Percentiles rank a stretch among this genome's conserved stretches.
Conservation (phyloP, 2,888 invertebrate species). For the Dugesia japonica region DNA sequence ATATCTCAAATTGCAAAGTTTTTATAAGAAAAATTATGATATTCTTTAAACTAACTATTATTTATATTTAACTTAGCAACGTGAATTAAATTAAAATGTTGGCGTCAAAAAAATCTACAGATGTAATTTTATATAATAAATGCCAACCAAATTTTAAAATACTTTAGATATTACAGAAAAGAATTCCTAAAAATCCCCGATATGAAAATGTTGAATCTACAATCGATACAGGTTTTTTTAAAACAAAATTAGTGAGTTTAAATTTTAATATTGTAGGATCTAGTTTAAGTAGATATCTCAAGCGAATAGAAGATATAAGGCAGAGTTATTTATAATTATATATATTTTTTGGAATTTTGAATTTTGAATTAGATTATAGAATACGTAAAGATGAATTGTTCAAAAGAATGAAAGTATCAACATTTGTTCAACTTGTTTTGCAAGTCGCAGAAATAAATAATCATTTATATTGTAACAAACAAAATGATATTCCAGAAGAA, state of each 20-base stretch:
- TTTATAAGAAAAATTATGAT: no score
- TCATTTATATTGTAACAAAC: no score
- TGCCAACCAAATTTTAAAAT: neutral
- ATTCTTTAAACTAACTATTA: neutral
- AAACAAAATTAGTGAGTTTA: neutral
- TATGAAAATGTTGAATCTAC: slow-evolving; percentile 45
- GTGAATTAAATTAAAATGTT: neutral
- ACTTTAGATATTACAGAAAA: slow-evolving; percentile 41
- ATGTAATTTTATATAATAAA: neutral
- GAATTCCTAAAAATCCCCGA: slow-evolving; percentile 45
- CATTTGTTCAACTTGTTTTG: slow-evolving; percentile 46
- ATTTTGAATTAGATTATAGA: slow-evolving; percentile 40
- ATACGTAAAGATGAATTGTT: slow-evolving; percentile 46
- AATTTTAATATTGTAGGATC: slow-evolving; percentile 40
- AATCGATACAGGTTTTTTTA: slow-evolving; percentile 44
- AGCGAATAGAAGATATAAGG: slow-evolving; percentile 45
- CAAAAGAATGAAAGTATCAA: slow-evolving; percentile 47
- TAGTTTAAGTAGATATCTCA: slow-evolving; percentile 44
- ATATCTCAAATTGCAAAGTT: no score
- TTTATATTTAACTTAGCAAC: slow-evolving; percentile 1
- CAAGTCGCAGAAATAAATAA: slow-evolving; percentile 32
- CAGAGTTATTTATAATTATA: slow-evolving; percentile 38
- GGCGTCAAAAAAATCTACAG: neutral
- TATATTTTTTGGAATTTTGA: neutral
- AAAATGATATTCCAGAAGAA: no score